Conservation (phyloP, 2,113 vertebrate species). For the Salvelinus namaycush region DNA sequence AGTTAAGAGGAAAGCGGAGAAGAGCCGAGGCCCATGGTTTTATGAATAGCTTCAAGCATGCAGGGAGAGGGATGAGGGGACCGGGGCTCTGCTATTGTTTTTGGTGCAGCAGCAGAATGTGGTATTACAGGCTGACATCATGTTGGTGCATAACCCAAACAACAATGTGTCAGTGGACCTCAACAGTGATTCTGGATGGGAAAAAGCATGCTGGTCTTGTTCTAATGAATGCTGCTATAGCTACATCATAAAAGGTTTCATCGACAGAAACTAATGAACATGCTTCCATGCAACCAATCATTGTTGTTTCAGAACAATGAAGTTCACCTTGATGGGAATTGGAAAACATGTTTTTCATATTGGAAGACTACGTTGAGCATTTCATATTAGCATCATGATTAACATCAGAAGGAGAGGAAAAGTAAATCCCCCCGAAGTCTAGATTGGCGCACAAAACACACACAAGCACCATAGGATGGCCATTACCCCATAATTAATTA, state of each 20-base stretch:
- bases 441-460: constrained; percentile 18
- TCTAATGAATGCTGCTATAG: constrained; percentile 17
- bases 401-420: neutral
- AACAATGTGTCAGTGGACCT: constrained; percentile 6
- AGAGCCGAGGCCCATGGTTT: neutral
- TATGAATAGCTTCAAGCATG: constrained; percentile 16
- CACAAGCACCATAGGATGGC: neutral
- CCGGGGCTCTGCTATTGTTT: constrained; percentile 2
- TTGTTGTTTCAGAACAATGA: constrained; percentile 14
- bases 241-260: constrained; percentile 2
- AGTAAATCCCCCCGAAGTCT: constrained; percentile 27
- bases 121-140: constrained; percentile 8
- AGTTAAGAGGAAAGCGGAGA: constrained; percentile 7
- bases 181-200: constrained; percentile 1
- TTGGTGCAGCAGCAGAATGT: constrained; percentile 8
- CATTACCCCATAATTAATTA: constrained; percentile 5
- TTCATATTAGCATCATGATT: constrained; percentile 46
- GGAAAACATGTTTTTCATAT: constrained; percentile 3
- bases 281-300: neutral
- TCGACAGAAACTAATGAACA: constrained; percentile 37
- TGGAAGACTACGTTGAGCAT: neutral
- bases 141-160: constrained; percentile 9
- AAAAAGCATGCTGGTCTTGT: constrained; percentile 18
- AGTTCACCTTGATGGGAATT: neutral
- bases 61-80: neutral